A percentile compares a stretch with the other conserved stretches of the same genome.
phyloP scores from a whole-genome alignment of 2,113 vertebrate species.

The Corythaixoides concolor region DNA sequence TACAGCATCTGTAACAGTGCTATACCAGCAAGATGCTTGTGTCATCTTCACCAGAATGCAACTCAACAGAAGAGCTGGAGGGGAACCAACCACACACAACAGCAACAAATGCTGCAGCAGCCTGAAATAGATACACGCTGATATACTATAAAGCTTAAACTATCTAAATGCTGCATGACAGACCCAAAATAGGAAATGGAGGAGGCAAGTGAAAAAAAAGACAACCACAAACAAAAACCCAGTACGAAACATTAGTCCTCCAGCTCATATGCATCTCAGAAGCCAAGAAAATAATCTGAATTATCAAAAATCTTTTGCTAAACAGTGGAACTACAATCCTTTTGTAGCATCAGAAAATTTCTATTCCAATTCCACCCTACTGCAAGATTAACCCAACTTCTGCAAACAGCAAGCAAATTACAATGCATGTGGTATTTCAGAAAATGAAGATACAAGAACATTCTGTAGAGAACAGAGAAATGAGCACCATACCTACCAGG shows the following conservation, averaged over 20 bases:
- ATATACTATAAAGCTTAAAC: not conserved
- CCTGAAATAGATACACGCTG: not conserved
- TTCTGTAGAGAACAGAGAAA: not conserved
- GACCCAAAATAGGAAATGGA: not conserved
- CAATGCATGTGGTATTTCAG: constrained; percentile 10
- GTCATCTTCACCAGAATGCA: not conserved
- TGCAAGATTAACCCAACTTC: not conserved
- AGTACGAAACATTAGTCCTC: not conserved
- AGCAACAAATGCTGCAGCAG: not conserved
- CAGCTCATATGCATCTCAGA: not conserved
- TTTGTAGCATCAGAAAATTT: not conserved
- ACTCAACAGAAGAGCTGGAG: not conserved
- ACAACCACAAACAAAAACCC: not conserved
- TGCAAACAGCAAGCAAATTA: constrained; percentile 17
- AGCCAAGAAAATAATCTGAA: not conserved
- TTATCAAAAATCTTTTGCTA: not conserved
- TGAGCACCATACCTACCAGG: constrained; percentile 83
- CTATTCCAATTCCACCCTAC: not conserved
- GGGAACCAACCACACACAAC: not conserved
- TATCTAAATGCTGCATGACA: not conserved
- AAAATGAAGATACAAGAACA: constrained; percentile 26
- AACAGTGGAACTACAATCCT: not conserved
- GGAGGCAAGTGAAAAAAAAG: not conserved
- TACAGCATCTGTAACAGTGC: not conserved
- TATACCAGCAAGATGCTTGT: not conserved